Evolutionary conservation across 2,797 vertebrate genomes (phyloP).

Genomic region (Xyrichtys novacula): DNA sequence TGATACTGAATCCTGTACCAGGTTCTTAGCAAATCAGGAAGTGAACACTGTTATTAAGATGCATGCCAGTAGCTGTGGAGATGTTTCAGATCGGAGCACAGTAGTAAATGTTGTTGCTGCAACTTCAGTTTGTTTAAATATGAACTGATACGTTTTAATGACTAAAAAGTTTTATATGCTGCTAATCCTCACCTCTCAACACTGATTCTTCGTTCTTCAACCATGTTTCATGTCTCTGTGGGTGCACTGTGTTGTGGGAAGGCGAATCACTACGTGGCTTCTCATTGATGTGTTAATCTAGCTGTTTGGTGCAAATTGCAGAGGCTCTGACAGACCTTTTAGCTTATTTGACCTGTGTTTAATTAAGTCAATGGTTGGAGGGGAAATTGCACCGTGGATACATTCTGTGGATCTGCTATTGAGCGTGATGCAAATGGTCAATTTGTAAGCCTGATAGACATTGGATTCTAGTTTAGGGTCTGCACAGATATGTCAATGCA

Average conservation of each 20-base stretch:
- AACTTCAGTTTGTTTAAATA: not conserved
- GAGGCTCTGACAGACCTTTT: conserved; percentile 48
- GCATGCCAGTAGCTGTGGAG: not conserved
- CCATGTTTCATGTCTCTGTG: not conserved
- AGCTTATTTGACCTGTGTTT: conserved; percentile 51
- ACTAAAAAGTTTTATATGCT: not conserved
- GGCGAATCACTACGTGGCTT: not conserved
- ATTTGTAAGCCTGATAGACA: conserved; percentile 35
- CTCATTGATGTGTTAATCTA: conserved; percentile 70
- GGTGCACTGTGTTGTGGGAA: not conserved
- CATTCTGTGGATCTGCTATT: conserved; percentile 26
- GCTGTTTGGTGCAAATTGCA: conserved; percentile 56
- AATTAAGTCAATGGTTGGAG: conserved; percentile 44
- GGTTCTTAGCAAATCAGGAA: too few species aligned
- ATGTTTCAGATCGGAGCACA: not conserved
- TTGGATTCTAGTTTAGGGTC: not conserved
- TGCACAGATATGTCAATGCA: not conserved
- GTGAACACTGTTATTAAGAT: too few species aligned
- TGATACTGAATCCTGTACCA: too few species aligned
- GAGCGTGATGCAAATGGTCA: conserved; percentile 33
- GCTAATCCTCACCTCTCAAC: not conserved
- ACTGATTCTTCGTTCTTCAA: not conserved
- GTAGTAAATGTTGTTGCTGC: not conserved
- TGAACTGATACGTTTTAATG: not conserved
- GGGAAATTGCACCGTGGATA: conserved; percentile 15